These are phyloP conservation scores for Apteryx mantelli DNA, from an alignment of 2,113 vertebrate genomes.

Conservation along the genomic window DNA sequence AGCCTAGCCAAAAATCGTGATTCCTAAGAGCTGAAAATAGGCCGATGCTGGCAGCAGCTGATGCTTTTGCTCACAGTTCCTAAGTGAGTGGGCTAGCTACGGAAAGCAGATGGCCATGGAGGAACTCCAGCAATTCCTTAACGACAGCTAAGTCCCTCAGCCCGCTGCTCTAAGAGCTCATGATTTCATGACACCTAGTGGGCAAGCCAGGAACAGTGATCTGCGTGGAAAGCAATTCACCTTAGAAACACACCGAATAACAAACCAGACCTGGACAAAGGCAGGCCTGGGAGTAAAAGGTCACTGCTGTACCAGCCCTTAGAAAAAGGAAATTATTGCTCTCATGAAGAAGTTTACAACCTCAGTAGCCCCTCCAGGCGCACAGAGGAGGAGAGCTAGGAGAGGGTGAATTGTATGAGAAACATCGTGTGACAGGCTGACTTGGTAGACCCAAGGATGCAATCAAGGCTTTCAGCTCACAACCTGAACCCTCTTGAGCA, in stretches of 20 bases:
- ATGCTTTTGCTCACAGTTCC: slow-evolving; percentile 61
- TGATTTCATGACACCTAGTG: slow-evolving; percentile 62
- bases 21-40: slow-evolving; percentile 68
- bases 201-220: slow-evolving; percentile 22
- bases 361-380: background rate
- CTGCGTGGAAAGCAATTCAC: background rate
- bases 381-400: background rate
- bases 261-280: accelerated
- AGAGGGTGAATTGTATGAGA: background rate
- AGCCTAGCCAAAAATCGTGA: slow-evolving; percentile 50
- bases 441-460: background rate
- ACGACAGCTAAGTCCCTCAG: background rate
- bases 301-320: accelerated
- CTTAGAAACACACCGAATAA: accelerated
- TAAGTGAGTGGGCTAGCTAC: slow-evolving; percentile 62
- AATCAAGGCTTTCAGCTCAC: background rate
- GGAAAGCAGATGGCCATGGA: slow-evolving; percentile 64
- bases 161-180: background rate
- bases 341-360: background rate
- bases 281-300: accelerated
- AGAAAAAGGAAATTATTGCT: background rate
- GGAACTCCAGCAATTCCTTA: slow-evolving; percentile 30
- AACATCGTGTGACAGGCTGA: background rate
- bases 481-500: background rate
- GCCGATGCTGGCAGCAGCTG: slow-evolving; percentile 8